Base-by-base conservation (phyloP, 2,888 invertebrate species). In the Lamellibrachia columna region DNA sequence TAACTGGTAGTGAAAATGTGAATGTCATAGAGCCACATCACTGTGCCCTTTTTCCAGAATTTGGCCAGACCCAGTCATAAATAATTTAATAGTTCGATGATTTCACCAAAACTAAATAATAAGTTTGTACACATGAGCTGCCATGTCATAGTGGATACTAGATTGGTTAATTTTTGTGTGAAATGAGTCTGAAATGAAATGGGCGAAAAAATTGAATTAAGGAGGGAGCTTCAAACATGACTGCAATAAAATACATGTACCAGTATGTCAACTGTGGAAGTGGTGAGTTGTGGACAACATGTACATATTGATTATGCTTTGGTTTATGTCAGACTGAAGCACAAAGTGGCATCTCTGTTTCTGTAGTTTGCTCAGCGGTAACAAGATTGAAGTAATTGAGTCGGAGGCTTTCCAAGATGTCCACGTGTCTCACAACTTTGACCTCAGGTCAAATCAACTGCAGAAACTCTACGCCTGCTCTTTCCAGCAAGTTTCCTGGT, bases 321-420 rank as follows among this genome's bases (percentile, higher is more conserved):
- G n/a, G 22, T 75, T 15, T 7, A 75, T 40, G 40, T 15, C 22
- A 15, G 15, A 22, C 75, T 15, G 22, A 75, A 11, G 4, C 40
- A 40, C 75, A 4, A 3, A 22, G n/a, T 75, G 75, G 15, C 22
- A 15, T 75, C n/a, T 75, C 3, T 75, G 75, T 75, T 75, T 75
- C 75, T 75, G 75, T 75, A 75, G 75, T 75, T n/a, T 22, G 22
- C 75, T 75, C 22, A 6, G 75, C 75, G 15, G 75, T 75, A 75
- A 75, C 75, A 15, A 22, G 75, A 75, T 75, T 15, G 75, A 75
- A 15, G 75, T 75, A 2, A 75, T 75, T 1, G 75, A 75, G 22
- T 75, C 75, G n/a, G 75, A 75, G 75, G 75, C 75, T n/a, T 75
- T 75, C 75, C 75, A 75, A 75, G 75, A 75, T 75, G 75, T 75